These are phyloP conservation scores for Protobothrops mucrosquamatus DNA, from an alignment of 2,113 vertebrate species.

Conservation along the genomic window DNA sequence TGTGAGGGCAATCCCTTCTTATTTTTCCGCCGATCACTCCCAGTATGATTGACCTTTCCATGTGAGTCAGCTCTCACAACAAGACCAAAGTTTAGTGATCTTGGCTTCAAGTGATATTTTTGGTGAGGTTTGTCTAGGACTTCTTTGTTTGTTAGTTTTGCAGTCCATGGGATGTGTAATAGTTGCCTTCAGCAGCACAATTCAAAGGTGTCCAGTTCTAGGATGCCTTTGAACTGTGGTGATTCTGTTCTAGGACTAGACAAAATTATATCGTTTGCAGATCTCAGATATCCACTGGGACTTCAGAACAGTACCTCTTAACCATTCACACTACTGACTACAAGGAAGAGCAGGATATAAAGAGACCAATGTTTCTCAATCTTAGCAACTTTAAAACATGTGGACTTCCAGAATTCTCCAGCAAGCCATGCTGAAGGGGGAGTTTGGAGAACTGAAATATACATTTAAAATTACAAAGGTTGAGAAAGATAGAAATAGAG, in stretches of 20 bases:
- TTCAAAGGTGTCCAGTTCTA: no score
- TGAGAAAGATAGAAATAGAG: neutral
- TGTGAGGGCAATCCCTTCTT: no score
- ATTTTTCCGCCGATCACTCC: no score
- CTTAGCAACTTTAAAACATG: neutral
- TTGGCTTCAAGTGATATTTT: no score
- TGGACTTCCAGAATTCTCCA: neutral
- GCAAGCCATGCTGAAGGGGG: neutral
- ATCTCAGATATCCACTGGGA: neutral
- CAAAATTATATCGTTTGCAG: neutral
- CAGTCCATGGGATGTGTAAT: no score
- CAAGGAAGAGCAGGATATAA: neutral
- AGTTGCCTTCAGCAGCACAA: no score
- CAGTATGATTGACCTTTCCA: no score
- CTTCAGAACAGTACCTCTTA: neutral
- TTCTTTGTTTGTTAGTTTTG: no score
- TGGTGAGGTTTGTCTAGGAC: no score
- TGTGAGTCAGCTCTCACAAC: no score
- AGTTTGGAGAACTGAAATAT: neutral
- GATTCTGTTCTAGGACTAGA: neutral
- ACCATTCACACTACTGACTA: neutral
- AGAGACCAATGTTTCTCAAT: neutral
- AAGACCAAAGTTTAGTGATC: no score
- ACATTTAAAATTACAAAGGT: neutral
- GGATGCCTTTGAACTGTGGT: no score